Percentiles rank a stretch among this genome's conserved stretches.
Conservation (phyloP, 2,113 vertebrate species). For the Solea senegalensis region DNA sequence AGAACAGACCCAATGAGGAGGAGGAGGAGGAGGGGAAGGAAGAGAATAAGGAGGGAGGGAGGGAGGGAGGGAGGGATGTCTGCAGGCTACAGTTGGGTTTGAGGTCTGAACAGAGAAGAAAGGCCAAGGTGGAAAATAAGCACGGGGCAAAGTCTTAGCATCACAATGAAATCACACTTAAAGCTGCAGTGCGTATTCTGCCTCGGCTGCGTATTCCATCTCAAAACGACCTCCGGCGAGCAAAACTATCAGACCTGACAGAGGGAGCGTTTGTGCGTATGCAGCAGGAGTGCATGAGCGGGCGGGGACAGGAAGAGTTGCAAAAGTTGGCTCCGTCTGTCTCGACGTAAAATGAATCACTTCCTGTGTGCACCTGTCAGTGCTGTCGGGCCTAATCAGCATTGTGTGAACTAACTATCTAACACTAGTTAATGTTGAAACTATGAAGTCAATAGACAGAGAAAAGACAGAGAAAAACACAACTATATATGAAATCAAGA, state of each 20-base stretch:
- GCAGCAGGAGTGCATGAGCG: too few species aligned
- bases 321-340: too few species aligned
- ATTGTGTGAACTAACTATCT: too few species aligned
- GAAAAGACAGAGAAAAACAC: constrained; percentile 20
- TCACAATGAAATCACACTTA: constrained; percentile 11
- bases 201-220: neutral
- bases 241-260: too few species aligned
- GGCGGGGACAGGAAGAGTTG: too few species aligned
- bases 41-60: constrained; percentile 60
- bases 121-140: constrained; percentile 23
- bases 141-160: neutral
- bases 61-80: constrained; percentile 46
- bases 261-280: too few species aligned
- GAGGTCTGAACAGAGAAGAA: constrained; percentile 54
- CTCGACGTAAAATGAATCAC: too few species aligned
- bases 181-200: neutral
- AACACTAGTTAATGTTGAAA: too few species aligned
- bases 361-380: too few species aligned
- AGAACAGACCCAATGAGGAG: constrained; percentile 66
- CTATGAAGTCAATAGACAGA: neutral
- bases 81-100: constrained; percentile 61
- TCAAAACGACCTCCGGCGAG: too few species aligned
- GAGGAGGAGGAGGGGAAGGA: constrained; percentile 48
- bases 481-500: constrained; percentile 13
- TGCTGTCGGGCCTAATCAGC: too few species aligned